phyloP scores from a whole-genome alignment of 2,888 invertebrate genomes.

The Phengaris alcon region DNA sequence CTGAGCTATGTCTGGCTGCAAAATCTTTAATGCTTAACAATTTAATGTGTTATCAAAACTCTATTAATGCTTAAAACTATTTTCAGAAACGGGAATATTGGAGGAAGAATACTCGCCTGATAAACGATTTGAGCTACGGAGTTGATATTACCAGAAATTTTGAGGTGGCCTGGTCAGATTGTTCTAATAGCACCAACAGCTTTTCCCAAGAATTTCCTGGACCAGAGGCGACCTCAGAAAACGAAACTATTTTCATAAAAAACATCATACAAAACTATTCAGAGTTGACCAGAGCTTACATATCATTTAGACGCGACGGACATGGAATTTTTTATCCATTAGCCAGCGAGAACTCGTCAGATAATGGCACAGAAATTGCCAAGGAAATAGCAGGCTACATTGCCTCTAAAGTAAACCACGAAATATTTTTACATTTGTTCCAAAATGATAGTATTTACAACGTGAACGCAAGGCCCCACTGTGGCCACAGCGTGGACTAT shows the following conservation, averaged over 20 bases:
- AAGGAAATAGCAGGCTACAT: slow-evolving; percentile 51
- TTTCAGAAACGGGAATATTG: slow-evolving; percentile 45
- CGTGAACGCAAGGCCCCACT: slow-evolving; percentile 51
- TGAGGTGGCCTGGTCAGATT: slow-evolving; percentile 54
- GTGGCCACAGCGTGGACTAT: slow-evolving; percentile 68
- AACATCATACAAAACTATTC: slow-evolving; percentile 74
- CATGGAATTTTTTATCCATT: slow-evolving; percentile 82
- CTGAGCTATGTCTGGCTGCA: not conserved
- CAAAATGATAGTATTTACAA: slow-evolving; percentile 53
- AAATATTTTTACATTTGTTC: slow-evolving; percentile 54
- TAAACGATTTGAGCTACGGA: slow-evolving; percentile 49
- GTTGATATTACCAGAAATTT: slow-evolving; percentile 67
- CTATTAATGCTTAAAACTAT: not conserved
- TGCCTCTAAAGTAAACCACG: slow-evolving; percentile 56
- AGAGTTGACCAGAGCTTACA: slow-evolving; percentile 78
- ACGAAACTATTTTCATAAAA: slow-evolving; percentile 80
- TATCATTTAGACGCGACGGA: slow-evolving; percentile 86
- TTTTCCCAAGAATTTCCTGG: slow-evolving; percentile 78
- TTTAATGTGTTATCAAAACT: not conserved
- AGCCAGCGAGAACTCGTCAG: slow-evolving; percentile 62
- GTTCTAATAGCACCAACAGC: slow-evolving; percentile 44
- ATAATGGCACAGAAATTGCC: slow-evolving; percentile 37
- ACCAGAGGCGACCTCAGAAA: slow-evolving; percentile 78
- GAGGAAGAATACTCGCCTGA: slow-evolving; percentile 56
- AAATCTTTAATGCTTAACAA: not conserved